These are phyloP conservation scores for Uloborus diversus DNA, from an alignment of 1,140 invertebrate species.

Conservation along the genomic window DNA sequence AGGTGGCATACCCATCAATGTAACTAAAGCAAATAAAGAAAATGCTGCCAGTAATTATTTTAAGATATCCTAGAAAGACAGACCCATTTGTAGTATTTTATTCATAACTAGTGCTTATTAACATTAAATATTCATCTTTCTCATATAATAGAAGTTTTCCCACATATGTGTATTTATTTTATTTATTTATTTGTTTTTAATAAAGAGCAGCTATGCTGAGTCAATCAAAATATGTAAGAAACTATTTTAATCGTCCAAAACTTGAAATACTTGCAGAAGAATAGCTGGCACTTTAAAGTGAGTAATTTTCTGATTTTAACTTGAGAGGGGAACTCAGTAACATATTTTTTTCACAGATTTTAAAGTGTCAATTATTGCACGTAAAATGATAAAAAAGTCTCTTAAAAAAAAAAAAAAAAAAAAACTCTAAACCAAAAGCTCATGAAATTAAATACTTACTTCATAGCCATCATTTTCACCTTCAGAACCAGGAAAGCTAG, in stretches of 20 bases:
- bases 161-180: no score
- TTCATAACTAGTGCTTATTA: neutral
- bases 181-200: no score
- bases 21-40: neutral
- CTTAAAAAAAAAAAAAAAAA: neutral
- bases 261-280: no score
- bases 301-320: no score
- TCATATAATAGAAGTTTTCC: no score
- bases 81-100: neutral
- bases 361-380: no score
- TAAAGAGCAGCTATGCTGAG: no score
- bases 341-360: no score
- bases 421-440: neutral
- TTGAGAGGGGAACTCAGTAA: no score
- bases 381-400: neutral
- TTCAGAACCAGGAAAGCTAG: slow-evolving; percentile 81
- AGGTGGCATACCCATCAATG: neutral
- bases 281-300: no score
- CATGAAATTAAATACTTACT: slow-evolving; percentile 63
- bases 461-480: slow-evolving; percentile 79
- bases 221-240: no score
- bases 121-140: neutral
- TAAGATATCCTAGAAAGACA: neutral
- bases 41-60: neutral
- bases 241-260: no score